Evolutionary conservation across 2,888 invertebrate genomes (phyloP), one percentile per base, ranked within the genome.

Genomic region (Melanargia galathea): DNA sequence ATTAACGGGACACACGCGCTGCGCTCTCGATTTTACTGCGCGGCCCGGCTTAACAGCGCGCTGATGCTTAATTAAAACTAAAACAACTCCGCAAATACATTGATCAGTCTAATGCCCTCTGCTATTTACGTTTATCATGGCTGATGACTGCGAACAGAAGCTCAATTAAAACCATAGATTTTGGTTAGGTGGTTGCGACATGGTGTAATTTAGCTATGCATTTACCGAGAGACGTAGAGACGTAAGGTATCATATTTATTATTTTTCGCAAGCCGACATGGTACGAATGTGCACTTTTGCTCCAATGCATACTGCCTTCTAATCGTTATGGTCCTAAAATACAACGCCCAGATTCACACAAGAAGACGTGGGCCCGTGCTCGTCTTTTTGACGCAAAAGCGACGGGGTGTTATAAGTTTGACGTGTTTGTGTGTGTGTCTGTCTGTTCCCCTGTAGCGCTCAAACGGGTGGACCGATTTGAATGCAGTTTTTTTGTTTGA

Each of bases 11-110:
- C 79, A 75, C 79, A 79, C 77, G 80, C 78, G 75, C 73, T 73
- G 76, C 77, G 78, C 73, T 70, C 76, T 80, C 79, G 73, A 78
- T 83, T 88, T 87, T 84, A 86, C 84, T 81, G 80, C 83, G 77
- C 73, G 79, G 80, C 79, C 76, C 80, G 67, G 81, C 79, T 83
- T 86, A 84, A 86, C 81, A 78, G 78, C 68, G 72, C 70, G 69
- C 75, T 81, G 82, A 77, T 79, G 83, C 82, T 86, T 88, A 85
- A 90, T 90, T 87, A 88, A 88, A 90, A 86, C 86, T 87, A 86
- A 86, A 88, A 87, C 81, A 81, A 80, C 80, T 81, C 74, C 75
- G 79, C 81, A 82, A 83, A 84, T 83, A 82, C 78, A 81, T 83
- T 80, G 80, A 83, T 83, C 81, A 78, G 74, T 71, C 76, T 77